These are phyloP conservation scores for Caenorhabditis wallacei DNA, from an alignment of 2,888 invertebrate genomes.

Conservation along the genomic window DNA sequence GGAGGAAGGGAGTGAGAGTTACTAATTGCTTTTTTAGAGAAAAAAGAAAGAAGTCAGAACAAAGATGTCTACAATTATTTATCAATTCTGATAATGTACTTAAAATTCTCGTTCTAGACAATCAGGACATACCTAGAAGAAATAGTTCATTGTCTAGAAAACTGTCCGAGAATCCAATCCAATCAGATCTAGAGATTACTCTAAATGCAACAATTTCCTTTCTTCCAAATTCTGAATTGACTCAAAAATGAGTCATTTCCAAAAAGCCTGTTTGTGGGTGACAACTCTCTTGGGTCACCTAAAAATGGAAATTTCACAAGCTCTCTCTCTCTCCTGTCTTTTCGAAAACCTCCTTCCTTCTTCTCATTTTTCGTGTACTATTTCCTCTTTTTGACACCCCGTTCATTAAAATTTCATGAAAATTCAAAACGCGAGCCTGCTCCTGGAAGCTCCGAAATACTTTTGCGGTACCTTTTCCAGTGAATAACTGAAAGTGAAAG, in stretches of 20 bases:
- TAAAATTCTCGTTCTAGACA: too few relatives aligned
- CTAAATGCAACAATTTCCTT: too few relatives aligned
- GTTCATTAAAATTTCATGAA: slow-evolving; percentile 60
- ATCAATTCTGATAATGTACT: too few relatives aligned
- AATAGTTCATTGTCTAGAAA: too few relatives aligned
- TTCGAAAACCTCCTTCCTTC: background rate
- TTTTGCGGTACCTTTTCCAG: too few relatives aligned
- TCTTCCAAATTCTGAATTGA: background rate
- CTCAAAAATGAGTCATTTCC: slow-evolving; percentile 19
- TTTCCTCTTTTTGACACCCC: slow-evolving; percentile 32
- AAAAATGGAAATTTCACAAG: slow-evolving; percentile 39
- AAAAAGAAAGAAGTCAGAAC: background rate
- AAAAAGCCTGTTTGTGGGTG: slow-evolving; percentile 7
- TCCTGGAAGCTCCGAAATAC: too few relatives aligned
- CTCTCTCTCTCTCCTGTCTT: slow-evolving; percentile 13
- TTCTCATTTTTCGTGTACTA: slow-evolving; percentile 1
- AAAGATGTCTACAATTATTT: too few relatives aligned
- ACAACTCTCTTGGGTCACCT: slow-evolving; percentile 48
- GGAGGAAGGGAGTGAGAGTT: background rate
- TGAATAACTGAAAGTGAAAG: too few relatives aligned
- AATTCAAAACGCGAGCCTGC: slow-evolving; percentile 55
- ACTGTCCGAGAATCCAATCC: too few relatives aligned
- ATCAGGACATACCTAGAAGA: too few relatives aligned
- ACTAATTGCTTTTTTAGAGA: background rate
- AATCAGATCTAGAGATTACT: too few relatives aligned